Percentiles rank a stretch among this genome's conserved stretches.
These are phyloP conservation scores for Chlorodrepanis virens DNA, from an alignment of 2,113 vertebrate genomes.

Conservation along the genomic window DNA sequence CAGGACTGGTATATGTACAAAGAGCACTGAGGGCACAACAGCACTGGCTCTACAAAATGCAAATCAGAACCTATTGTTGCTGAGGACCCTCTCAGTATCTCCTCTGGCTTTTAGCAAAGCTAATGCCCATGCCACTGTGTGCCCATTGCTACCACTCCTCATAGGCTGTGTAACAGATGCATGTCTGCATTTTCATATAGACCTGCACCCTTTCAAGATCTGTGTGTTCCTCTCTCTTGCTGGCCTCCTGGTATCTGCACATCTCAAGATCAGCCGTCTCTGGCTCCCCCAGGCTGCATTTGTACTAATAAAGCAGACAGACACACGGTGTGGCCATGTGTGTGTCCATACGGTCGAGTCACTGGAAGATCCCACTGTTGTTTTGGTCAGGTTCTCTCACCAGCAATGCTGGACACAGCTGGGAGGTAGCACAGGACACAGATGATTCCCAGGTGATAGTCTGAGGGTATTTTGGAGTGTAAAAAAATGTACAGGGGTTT, in stretches of 20 bases:
- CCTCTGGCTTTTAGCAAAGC: background rate
- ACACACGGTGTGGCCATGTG: accelerated
- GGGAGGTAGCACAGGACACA: background rate
- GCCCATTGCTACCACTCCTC: background rate
- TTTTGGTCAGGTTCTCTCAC: background rate
- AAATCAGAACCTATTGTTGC: background rate
- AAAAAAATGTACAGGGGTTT: background rate
- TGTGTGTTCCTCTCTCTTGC: background rate
- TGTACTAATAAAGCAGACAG: background rate
- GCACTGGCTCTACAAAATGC: background rate
- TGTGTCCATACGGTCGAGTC: accelerated
- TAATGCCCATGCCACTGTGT: background rate
- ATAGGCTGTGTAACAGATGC: accelerated
- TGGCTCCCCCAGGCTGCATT: background rate
- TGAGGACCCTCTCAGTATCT: background rate
- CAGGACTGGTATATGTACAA: background rate
- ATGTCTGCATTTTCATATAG: background rate
- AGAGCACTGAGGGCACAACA: background rate
- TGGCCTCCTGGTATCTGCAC: background rate
- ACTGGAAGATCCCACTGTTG: background rate
- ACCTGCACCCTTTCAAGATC: accelerated
- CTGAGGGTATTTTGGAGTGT: background rate
- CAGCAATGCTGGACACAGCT: background rate
- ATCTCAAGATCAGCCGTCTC: background rate
- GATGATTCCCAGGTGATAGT: background rate